Evolutionary conservation across 2,888 invertebrate genomes (phyloP).

Genomic region (Ernsta delagoae): DNA sequence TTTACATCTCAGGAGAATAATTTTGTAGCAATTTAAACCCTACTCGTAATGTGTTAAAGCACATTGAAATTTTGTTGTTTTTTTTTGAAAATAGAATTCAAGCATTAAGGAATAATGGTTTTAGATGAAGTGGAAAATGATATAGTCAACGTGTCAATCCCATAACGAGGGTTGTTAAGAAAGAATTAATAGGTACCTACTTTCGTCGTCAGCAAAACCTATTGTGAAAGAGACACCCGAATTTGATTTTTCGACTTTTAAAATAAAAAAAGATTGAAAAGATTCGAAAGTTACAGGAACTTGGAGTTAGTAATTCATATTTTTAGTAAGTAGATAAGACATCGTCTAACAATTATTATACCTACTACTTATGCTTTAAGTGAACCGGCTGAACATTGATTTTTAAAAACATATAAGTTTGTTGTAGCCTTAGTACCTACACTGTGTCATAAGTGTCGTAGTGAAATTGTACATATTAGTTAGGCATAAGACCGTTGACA

Average conservation of each 20-base stretch:
- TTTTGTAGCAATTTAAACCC: conserved; percentile 44
- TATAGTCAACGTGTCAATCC: conserved; percentile 78
- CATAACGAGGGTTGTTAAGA: conserved; percentile 77
- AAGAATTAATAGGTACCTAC: conserved; percentile 70
- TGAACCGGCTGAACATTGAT: too few relatives aligned
- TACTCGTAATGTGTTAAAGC: conserved; percentile 36
- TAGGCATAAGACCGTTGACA: too few relatives aligned
- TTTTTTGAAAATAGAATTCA: conserved; percentile 45
- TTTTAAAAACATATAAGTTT: too few relatives aligned
- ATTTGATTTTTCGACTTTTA: conserved; percentile 44
- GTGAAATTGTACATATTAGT: conserved; percentile 36
- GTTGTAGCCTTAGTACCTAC: too few relatives aligned
- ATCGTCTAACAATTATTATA: too few relatives aligned
- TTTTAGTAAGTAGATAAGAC: too few relatives aligned
- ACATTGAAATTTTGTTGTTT: conserved; percentile 10
- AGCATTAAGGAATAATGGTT: conserved; percentile 65
- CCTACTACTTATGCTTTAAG: too few relatives aligned
- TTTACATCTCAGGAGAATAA: conserved; percentile 27
- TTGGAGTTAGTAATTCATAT: too few relatives aligned
- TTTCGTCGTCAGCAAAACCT: conserved; percentile 49
- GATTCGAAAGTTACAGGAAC: too few relatives aligned
- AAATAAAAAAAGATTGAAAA: not conserved
- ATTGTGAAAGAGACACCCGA: conserved; percentile 53
- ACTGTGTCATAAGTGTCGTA: not conserved
- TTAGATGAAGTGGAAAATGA: conserved; percentile 81